phyloP scores from a whole-genome alignment of 1,140 invertebrate species.

The Andrena cerasifolii region DNA sequence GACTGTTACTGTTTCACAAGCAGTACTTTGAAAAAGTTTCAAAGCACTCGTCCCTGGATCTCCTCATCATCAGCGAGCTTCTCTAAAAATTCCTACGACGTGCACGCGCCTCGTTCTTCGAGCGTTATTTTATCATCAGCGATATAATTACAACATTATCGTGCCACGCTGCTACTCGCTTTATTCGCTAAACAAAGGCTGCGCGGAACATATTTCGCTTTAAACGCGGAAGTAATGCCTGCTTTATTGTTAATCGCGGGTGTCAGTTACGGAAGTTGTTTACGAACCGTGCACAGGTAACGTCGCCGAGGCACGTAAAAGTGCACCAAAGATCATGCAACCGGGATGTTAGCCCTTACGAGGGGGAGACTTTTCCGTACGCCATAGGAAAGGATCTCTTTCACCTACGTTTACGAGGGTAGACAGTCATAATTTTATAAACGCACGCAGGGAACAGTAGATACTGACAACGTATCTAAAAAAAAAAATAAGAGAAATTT shows the following conservation, averaged over 20 bases:
- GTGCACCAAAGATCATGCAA: background rate
- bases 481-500: too few relatives aligned
- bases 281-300: background rate
- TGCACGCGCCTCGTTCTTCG: too few relatives aligned
- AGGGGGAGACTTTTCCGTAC: too few relatives aligned
- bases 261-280: slow-evolving; percentile 1
- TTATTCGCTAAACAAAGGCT: background rate
- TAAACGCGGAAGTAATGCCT: background rate
- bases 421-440: slow-evolving; percentile 64
- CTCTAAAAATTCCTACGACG: too few relatives aligned
- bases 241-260: slow-evolving; percentile 3
- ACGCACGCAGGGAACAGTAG: too few relatives aligned
- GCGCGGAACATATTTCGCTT: background rate
- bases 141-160: background rate
- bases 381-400: slow-evolving; percentile 19
- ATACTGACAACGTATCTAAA: too few relatives aligned
- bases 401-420: slow-evolving; percentile 62
- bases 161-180: background rate
- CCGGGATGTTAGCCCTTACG: slow-evolving; percentile 11
- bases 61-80: too few relatives aligned
- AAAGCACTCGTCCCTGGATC: too few relatives aligned
- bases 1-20: too few relatives aligned
- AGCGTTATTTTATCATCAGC: background rate
- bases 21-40: too few relatives aligned
- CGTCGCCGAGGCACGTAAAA: background rate